These are phyloP conservation scores for Toxotes lorentzi DNA, from an alignment of 2,797 vertebrate species.

Conservation along the genomic window DNA sequence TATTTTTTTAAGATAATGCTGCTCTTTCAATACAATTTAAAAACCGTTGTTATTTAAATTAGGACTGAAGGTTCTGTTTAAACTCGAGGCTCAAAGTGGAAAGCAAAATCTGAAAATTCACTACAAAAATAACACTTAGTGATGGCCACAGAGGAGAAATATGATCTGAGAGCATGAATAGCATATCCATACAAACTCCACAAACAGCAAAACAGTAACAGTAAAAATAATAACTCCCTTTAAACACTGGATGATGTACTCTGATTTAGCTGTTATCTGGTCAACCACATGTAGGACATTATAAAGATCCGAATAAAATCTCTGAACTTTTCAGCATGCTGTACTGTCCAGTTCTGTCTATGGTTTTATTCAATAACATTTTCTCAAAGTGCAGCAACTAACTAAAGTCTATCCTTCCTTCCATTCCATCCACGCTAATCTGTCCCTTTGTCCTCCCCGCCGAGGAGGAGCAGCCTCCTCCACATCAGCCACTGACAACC, in stretches of 20 bases:
- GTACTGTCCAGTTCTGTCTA: background rate
- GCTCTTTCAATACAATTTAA: background rate
- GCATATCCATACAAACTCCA: background rate
- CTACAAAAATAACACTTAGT: constrained; percentile 7
- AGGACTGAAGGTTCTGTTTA: background rate
- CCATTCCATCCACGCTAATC: constrained; percentile 46
- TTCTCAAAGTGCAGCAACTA: background rate
- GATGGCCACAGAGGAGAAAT: background rate
- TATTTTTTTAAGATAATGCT: too few relatives aligned
- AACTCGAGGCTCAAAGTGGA: constrained; percentile 8
- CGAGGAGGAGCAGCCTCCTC: constrained; percentile 51
- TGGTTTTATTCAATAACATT: background rate
- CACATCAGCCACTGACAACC: constrained; percentile 49
- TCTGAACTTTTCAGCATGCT: background rate
- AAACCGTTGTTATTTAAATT: background rate
- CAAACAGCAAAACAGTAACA: background rate
- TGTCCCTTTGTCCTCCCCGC: constrained; percentile 61
- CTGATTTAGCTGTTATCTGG: background rate
- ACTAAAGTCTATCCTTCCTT: constrained; percentile 18
- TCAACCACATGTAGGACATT: background rate
- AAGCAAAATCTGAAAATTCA: background rate
- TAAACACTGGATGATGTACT: background rate
- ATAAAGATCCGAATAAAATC: background rate
- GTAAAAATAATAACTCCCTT: background rate
- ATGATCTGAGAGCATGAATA: background rate